Percentiles rank a stretch among this genome's conserved stretches.
Evolutionary conservation across 2,113 vertebrate genomes (phyloP).

Genomic region (Prunella fulvescens): DNA sequence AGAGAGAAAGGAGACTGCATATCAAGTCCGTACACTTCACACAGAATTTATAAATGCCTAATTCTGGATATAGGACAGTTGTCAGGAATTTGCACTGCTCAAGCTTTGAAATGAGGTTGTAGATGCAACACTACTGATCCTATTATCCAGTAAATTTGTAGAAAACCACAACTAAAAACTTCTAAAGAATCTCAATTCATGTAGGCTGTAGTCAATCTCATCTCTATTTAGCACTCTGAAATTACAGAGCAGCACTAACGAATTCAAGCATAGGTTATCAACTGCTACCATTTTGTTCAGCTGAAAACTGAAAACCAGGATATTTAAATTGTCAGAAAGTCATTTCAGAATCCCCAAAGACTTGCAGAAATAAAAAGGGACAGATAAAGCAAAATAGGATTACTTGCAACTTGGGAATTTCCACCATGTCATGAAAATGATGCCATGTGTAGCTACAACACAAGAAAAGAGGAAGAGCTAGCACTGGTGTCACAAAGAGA

Average conservation of each 20-base stretch:
- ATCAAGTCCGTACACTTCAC: not conserved
- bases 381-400: constrained; percentile 30
- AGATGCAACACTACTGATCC: not conserved
- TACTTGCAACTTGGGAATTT: constrained; percentile 36
- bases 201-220: not conserved
- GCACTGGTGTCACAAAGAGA: not conserved
- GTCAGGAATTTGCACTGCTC: not conserved
- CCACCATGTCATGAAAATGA: not conserved
- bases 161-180: not conserved
- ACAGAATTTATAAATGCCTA: not conserved
- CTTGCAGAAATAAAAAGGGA: not conserved
- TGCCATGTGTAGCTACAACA: not conserved
- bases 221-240: not conserved
- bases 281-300: not conserved
- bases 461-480: not conserved
- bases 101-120: not conserved
- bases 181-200: not conserved
- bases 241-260: not conserved
- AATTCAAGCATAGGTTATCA: not conserved
- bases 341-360: not conserved
- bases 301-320: not conserved
- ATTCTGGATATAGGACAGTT: not conserved
- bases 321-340: not conserved
- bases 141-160: not conserved
- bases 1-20: not conserved